These are phyloP conservation scores for Zapornia atra DNA, from an alignment of 2,113 vertebrate species.

Conservation along the genomic window DNA sequence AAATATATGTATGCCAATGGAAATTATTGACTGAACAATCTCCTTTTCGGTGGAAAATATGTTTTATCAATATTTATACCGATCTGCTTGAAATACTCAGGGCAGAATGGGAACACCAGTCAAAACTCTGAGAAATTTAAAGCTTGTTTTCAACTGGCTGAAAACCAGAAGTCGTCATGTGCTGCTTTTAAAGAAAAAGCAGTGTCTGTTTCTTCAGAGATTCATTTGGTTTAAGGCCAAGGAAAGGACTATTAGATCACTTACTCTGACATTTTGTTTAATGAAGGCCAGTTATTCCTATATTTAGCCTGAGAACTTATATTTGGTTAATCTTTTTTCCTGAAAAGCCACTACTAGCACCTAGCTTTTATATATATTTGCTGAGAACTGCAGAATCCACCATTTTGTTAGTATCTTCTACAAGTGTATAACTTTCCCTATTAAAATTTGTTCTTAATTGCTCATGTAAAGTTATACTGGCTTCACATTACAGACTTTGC, in stretches of 20 bases:
- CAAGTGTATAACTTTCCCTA: background rate
- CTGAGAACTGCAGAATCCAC: background rate
- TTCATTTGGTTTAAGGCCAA: background rate
- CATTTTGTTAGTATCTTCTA: background rate
- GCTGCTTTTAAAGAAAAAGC: background rate
- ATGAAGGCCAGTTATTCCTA: background rate
- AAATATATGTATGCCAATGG: background rate
- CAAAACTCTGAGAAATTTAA: background rate
- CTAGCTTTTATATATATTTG: background rate
- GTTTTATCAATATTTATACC: slow-evolving; percentile 31
- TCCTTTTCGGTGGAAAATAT: slow-evolving; percentile 34
- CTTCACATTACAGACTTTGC: background rate
- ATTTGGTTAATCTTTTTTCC: background rate
- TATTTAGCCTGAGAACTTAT: slow-evolving; percentile 3
- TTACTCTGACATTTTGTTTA: background rate
- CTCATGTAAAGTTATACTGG: background rate
- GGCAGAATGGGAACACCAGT: background rate
- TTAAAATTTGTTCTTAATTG: background rate
- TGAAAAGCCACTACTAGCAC: background rate
- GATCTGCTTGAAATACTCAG: background rate
- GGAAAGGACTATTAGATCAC: background rate
- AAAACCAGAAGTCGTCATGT: background rate
- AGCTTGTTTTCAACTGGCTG: slow-evolving; percentile 3
- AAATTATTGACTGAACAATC: slow-evolving; percentile 15
- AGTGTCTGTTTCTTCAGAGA: background rate